Conservation (phyloP, 2,113 vertebrate genomes). For the Bos indicus region DNA sequence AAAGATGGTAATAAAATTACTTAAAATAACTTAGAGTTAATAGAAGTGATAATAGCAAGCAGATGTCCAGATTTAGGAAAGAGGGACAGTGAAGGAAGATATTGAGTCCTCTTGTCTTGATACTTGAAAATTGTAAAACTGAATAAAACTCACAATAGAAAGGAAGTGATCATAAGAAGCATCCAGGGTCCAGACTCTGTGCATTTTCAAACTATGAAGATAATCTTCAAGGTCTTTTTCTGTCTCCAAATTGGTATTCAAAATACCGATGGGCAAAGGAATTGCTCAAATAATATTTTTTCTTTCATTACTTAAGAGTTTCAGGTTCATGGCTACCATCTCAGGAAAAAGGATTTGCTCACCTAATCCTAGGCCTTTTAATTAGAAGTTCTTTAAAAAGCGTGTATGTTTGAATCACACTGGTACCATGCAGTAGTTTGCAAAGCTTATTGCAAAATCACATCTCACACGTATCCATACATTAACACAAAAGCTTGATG, state of each 20-base stretch:
- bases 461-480: neutral
- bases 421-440: neutral
- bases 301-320: neutral
- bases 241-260: neutral
- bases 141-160: neutral
- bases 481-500: neutral
- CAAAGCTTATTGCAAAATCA: neutral
- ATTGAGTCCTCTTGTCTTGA: neutral
- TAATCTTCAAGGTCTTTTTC: neutral
- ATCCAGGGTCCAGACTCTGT: neutral
- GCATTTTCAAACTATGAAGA: neutral
- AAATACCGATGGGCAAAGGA: neutral
- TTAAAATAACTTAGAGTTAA: neutral
- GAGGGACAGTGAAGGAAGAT: neutral
- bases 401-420: neutral
- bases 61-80: neutral
- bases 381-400: neutral
- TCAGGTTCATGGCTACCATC: neutral
- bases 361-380: neutral
- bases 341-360: neutral
- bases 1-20: neutral
- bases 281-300: neutral
- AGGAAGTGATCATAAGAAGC: neutral
- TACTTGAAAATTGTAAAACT: neutral
- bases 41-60: neutral